These are phyloP conservation scores for Dasyprocta punctata DNA, from an alignment of 2,113 vertebrate species.

Conservation along the genomic window DNA sequence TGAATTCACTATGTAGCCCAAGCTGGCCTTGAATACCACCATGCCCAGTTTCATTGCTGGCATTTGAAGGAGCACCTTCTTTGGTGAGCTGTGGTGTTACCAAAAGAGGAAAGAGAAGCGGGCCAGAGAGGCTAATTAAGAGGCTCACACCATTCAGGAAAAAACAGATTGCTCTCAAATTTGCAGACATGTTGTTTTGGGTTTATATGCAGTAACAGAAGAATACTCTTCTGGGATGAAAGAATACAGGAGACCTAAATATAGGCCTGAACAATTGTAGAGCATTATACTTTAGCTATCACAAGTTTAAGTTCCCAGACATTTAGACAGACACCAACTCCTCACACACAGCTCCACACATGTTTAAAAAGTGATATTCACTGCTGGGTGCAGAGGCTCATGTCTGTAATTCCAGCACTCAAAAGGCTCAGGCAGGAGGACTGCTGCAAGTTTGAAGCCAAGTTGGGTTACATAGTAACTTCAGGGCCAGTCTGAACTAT, in stretches of 20 bases:
- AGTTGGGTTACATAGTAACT: neutral
- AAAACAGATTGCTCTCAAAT: slow-evolving; percentile 26
- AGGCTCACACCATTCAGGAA: neutral
- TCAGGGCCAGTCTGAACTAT: neutral
- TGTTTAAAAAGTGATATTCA: neutral
- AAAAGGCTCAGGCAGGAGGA: neutral
- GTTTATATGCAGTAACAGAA: neutral
- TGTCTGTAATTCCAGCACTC: neutral
- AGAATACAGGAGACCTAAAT: slow-evolving; percentile 13
- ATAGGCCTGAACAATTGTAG: neutral
- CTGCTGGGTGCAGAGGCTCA: neutral
- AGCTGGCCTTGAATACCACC: neutral
- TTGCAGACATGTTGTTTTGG: slow-evolving; percentile 6
- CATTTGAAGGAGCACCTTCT: slow-evolving; percentile 8
- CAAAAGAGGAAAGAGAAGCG: slow-evolving; percentile 10
- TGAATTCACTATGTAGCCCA: neutral
- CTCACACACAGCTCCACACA: neutral
- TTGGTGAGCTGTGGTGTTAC: slow-evolving; percentile 7
- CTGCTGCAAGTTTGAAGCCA: neutral
- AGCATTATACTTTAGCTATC: neutral
- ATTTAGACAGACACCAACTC: neutral
- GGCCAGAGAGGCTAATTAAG: slow-evolving; percentile 40
- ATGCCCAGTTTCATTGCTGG: neutral
- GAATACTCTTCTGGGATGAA: neutral
- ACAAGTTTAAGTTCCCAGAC: slow-evolving; percentile 41